Conservation (phyloP, 2,113 vertebrate species). For the Oenanthe melanoleuca region DNA sequence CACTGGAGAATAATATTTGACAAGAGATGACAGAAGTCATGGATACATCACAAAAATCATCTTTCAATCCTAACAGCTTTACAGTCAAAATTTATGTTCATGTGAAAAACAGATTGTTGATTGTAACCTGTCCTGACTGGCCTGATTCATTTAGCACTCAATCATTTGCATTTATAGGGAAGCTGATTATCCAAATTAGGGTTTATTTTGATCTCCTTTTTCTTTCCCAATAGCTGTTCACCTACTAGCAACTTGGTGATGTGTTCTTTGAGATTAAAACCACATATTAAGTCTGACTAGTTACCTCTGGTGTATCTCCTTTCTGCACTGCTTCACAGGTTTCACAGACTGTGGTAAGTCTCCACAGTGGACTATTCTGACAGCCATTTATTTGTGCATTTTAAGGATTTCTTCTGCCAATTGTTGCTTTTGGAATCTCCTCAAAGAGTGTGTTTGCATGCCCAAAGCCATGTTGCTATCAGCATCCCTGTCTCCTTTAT, state of each 20-base stretch:
- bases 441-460: background rate
- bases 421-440: background rate
- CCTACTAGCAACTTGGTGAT: background rate
- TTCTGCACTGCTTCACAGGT: background rate
- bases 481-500: background rate
- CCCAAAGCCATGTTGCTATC: background rate
- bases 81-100: background rate
- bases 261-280: background rate
- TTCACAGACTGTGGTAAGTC: background rate
- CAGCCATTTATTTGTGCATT: background rate
- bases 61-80: slow-evolving; percentile 18
- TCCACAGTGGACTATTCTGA: background rate
- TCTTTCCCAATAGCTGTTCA: background rate
- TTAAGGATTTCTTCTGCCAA: background rate
- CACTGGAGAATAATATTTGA: slow-evolving; percentile 7
- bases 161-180: slow-evolving; percentile 7
- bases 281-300: background rate
- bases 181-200: background rate
- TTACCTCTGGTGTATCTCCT: background rate
- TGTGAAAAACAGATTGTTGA: background rate
- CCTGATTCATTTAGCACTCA: background rate
- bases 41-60: background rate
- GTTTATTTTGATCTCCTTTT: slow-evolving; percentile 12
- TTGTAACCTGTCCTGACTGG: background rate
- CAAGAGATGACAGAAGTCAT: background rate